Evolutionary conservation across 2,888 invertebrate species (phyloP).

Genomic region (Rotaria magnacalcarata): DNA sequence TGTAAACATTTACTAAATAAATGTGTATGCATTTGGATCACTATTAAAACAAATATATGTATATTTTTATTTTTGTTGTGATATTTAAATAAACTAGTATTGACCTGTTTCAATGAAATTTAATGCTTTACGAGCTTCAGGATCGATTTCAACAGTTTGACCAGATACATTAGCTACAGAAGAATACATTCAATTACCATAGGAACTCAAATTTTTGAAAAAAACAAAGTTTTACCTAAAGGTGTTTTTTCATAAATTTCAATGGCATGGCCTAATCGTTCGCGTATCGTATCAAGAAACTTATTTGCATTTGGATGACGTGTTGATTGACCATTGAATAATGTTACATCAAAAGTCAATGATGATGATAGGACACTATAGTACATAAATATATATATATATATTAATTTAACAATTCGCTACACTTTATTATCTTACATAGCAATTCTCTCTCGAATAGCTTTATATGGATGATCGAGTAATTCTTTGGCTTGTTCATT

Average conservation of each 20-base stretch:
- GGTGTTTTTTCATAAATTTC: slow-evolving; percentile 28
- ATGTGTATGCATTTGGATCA: neutral
- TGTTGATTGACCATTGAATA: neutral
- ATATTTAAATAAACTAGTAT: neutral
- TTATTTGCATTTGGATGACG: slow-evolving; percentile 30
- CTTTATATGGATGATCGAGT: slow-evolving; percentile 73
- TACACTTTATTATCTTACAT: slow-evolving; percentile 60
- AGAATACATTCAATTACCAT: neutral
- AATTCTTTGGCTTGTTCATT: slow-evolving; percentile 58
- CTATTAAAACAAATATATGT: neutral
- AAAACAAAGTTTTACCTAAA: neutral
- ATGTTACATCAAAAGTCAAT: neutral
- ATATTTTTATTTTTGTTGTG: too few relatives aligned
- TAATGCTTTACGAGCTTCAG: neutral
- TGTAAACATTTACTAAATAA: neutral
- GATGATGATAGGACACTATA: neutral
- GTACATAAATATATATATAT: neutral
- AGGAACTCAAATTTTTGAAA: neutral
- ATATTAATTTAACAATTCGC: neutral
- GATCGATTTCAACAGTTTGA: neutral
- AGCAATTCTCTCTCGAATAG: slow-evolving; percentile 74
- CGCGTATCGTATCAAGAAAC: slow-evolving; percentile 30
- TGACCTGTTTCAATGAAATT: slow-evolving; percentile 24
- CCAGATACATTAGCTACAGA: neutral
- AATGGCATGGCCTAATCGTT: slow-evolving; percentile 30